These are phyloP conservation scores for Scortum barcoo DNA, from an alignment of 2,113 vertebrate species.

Conservation along the genomic window DNA sequence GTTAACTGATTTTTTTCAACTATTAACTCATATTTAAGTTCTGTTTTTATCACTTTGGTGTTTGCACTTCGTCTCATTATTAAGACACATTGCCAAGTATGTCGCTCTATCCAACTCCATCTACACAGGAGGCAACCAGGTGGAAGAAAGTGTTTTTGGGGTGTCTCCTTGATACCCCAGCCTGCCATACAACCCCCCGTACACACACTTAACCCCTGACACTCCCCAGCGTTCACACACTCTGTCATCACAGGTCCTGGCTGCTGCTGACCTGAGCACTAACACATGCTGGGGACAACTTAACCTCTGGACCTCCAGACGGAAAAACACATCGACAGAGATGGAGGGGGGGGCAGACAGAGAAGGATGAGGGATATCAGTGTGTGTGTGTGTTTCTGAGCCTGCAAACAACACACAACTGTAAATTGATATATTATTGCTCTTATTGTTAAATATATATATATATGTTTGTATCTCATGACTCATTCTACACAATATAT, in stretches of 20 bases:
- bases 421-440: conserved; percentile 6
- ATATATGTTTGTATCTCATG: not conserved
- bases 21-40: not conserved
- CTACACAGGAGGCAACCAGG: conserved; percentile 37
- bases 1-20: not conserved
- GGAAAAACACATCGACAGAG: conserved; percentile 66
- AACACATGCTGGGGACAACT: conserved; percentile 81
- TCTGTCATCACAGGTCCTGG: conserved; percentile 76
- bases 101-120: not conserved
- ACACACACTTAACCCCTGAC: conserved; percentile 87
- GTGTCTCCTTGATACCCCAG: conserved; percentile 21
- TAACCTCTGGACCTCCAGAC: conserved; percentile 77
- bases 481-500: not conserved
- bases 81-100: not conserved
- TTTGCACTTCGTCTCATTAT: not conserved
- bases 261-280: conserved; percentile 75
- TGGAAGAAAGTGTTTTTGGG: conserved; percentile 50
- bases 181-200: conserved; percentile 47
- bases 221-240: conserved; percentile 68
- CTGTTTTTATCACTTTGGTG: not conserved
- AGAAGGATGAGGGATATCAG: not conserved
- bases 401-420: conserved; percentile 20
- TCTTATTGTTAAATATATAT: not conserved
- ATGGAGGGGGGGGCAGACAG: conserved; percentile 12
- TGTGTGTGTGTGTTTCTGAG: conserved; percentile 4